These are phyloP conservation scores for Bugulina stolonifera DNA, from an alignment of 2,888 invertebrate genomes.

Conservation along the genomic window DNA sequence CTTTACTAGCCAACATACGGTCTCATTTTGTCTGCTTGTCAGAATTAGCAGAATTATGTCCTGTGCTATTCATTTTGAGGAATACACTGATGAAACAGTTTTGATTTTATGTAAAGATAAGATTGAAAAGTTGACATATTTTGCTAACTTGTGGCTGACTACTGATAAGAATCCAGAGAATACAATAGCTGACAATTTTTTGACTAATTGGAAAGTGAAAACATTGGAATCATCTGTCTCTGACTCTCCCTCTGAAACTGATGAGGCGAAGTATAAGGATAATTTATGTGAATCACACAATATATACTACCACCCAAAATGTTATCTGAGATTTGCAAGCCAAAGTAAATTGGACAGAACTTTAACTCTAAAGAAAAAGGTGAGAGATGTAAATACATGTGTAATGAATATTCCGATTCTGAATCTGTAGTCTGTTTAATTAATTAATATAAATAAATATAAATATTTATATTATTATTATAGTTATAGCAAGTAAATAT, in stretches of 20 bases:
- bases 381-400: background rate
- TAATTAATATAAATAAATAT: background rate
- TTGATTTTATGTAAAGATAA: background rate
- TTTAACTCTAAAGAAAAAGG: background rate
- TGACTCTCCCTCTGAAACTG: too few species aligned
- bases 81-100: background rate
- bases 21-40: background rate
- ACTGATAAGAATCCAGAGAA: background rate
- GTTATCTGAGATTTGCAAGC: background rate
- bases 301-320: background rate
- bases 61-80: background rate
- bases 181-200: background rate
- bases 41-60: background rate
- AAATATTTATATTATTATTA: background rate
- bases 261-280: too few species aligned
- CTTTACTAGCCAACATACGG: background rate
- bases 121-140: background rate
- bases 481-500: background rate
- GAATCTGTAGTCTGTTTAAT: background rate
- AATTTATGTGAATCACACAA: too few species aligned
- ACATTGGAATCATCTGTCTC: too few species aligned
- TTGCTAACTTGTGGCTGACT: background rate
- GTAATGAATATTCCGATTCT: background rate
- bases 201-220: too few species aligned
- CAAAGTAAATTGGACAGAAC: background rate